Base-by-base conservation (phyloP, 1,140 invertebrate species). In the Megathymus violae region DNA sequence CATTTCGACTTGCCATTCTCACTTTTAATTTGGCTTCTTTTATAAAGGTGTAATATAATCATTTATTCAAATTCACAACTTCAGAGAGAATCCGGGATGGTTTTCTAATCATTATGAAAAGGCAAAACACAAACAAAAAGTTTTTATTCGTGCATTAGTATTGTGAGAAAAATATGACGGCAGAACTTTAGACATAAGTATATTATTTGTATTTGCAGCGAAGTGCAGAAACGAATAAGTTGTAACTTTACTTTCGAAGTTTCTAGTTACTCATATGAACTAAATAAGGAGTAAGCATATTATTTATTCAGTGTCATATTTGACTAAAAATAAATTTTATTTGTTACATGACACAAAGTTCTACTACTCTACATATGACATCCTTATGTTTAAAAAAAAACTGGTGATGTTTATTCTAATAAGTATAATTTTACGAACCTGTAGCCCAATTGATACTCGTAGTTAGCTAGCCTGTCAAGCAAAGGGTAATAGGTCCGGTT, bases 181-280 rank as follows among this genome's bases (percentile, higher is more conserved):
- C 19, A n/a, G 41, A 56, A 56, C 52, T 56, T 56, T 5, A 2
- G 14, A 44, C 19, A 56, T 69, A 69, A 69, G 59, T 64, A 60
- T 69, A 64, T 73, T 60, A 60, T 59, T 65, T 52, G 54, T 44
- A 22, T 43, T 46, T 41, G 58, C 54, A 59, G 27, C 51, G 31
- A 22, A 76, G 66, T 74, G 70, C 66, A 72, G 64, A 65, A 74
- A 62, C 62, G 64, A 73, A 71, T 72, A 71, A 64, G 38, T 54
- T 76, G 63, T 78, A 74, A 78, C 54, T 74, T 73, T 71, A 69
- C 67, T 71, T 52, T 38, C 31, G 14, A 78, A 76, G 64, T 76
- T 75, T 69, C 22, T 46, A 19, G 17, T 58, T 31, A 56, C 17
- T 44, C 22, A 43, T 40, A 27, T n/a, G 6, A 41, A 41, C 19